These are phyloP conservation scores for Stichopus chloronotus DNA, from an alignment of 35 echinoderm and acorn worm genomes.

Conservation along the genomic window DNA sequence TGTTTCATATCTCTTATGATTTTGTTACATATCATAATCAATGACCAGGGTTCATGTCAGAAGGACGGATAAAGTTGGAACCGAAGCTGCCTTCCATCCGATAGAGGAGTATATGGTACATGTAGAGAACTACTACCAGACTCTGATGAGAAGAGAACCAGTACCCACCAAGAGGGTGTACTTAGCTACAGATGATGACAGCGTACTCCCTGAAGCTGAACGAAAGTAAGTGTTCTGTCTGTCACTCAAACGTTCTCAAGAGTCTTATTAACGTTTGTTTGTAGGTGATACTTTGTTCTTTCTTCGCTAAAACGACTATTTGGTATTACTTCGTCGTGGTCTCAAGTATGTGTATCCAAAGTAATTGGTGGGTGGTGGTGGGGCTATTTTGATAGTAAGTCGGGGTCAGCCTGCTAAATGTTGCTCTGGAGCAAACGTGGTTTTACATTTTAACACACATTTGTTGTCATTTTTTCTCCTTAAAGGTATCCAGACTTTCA, in stretches of 20 bases:
- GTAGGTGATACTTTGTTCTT: not conserved
- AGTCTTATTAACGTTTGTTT: not conserved
- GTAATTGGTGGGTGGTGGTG: no score
- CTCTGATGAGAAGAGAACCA: constrained; percentile 64
- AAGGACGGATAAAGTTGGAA: constrained; percentile 97
- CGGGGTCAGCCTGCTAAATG: no score
- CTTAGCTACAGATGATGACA: constrained; percentile 93
- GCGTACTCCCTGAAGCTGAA: constrained; percentile 76
- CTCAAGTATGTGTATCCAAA: not conserved
- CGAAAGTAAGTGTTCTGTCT: constrained; percentile 73
- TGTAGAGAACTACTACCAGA: constrained; percentile 88
- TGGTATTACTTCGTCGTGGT: not conserved
- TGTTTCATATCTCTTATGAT: no score
- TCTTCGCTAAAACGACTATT: not conserved
- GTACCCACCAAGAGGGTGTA: constrained; percentile 77
- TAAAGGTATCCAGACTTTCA: constrained; percentile 85
- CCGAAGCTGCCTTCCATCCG: constrained; percentile 92
- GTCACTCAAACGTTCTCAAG: not conserved
- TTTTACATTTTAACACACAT: no score
- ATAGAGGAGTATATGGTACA: constrained; percentile 95
- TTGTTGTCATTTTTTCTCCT: not conserved
- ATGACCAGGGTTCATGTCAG: constrained; percentile 88
- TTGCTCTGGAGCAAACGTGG: no score
- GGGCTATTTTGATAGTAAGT: no score
- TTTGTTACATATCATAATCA: no score